Percentiles rank a stretch among this genome's conserved stretches.
Conservation (phyloP, 1,140 invertebrate species). For the Dolichoris vasculosae region DNA sequence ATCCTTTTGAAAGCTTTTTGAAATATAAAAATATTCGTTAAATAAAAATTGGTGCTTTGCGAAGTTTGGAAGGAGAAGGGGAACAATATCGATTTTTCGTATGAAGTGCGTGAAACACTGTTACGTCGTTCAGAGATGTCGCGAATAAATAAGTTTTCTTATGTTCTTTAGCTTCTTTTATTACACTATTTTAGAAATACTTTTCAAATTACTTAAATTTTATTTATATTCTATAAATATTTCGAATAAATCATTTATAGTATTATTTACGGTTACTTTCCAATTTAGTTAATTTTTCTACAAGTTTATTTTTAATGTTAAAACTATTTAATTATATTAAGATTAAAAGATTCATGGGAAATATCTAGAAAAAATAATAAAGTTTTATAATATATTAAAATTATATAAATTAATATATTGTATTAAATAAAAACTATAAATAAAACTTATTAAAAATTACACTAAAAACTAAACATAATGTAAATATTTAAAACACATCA, state of each 20-base stretch:
- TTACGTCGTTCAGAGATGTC: constrained; percentile 25
- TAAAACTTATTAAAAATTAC: no score
- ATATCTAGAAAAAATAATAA: no score
- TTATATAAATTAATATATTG: no score
- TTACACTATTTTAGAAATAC: background rate
- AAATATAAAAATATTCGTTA: background rate
- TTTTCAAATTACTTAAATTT: no score
- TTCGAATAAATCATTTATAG: background rate
- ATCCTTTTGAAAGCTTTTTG: background rate
- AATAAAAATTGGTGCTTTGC: background rate
- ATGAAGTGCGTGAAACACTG: constrained; percentile 25
- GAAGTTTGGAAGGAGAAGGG: background rate
- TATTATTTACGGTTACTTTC: background rate
- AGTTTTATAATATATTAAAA: no score
- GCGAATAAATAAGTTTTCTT: constrained; percentile 25
- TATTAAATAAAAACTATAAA: no score
- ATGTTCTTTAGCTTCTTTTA: background rate
- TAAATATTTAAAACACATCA: no score
- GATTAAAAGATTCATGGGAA: no score
- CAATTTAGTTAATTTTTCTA: no score
- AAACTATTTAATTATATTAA: no score
- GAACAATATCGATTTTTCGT: constrained; percentile 43
- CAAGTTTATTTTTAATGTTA: no score
- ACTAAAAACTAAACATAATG: no score
- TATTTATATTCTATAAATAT: background rate